Conservation (phyloP, 2,888 invertebrate species). For the Metacarcinus magister region DNA sequence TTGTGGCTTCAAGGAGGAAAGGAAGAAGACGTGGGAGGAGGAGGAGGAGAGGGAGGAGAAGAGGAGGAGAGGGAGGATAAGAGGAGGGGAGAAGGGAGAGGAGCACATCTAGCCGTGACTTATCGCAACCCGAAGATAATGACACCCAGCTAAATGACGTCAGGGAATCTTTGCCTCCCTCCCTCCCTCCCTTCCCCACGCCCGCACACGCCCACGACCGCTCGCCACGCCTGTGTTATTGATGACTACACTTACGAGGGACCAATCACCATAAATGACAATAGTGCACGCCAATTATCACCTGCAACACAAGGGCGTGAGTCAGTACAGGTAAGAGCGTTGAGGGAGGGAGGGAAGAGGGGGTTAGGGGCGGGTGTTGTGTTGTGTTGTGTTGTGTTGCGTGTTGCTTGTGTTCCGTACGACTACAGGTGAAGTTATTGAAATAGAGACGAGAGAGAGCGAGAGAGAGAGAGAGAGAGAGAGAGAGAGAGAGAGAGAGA, state of each 20-base stretch:
- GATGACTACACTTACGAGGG: conserved; percentile 3
- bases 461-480: conserved; percentile 10
- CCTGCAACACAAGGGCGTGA: neutral
- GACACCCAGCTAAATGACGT: neutral
- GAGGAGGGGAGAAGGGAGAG: neutral
- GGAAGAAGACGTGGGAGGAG: neutral
- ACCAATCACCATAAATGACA: conserved; percentile 11
- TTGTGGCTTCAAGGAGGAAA: neutral
- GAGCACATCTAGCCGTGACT: neutral
- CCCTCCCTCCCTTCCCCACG: neutral
- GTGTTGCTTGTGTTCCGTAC: no score
- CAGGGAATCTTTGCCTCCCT: neutral
- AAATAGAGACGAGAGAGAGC: neutral
- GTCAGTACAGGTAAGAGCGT: no score
- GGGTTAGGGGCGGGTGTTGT: neutral
- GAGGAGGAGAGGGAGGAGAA: neutral
- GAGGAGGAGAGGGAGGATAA: neutral
- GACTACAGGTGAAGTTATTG: no score
- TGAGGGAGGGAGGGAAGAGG: neutral
- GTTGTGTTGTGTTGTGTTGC: no score
- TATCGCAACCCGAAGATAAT: neutral
- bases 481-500: conserved; percentile 48
- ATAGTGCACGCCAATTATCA: neutral
- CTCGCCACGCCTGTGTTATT: neutral
- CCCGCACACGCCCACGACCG: neutral